Conservation (phyloP, 2,888 invertebrate genomes). For the Oscheius onirici region DNA sequence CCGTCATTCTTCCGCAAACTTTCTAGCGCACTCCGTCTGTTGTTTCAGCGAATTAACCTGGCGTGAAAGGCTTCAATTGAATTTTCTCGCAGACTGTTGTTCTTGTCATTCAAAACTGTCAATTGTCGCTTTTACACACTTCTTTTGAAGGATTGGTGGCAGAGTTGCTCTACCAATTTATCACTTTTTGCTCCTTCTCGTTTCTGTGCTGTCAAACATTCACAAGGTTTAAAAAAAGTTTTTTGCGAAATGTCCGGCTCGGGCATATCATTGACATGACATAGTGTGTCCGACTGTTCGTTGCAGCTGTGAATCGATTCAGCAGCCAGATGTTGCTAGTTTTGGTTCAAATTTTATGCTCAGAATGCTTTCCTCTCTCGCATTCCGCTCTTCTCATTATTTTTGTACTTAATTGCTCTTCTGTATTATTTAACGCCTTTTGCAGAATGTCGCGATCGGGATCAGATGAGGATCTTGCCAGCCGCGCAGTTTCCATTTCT, state of each 20-base stretch:
- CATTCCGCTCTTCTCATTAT: not conserved
- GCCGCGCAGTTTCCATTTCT: slow-evolving; percentile 47
- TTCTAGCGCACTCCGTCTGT: slow-evolving; percentile 1
- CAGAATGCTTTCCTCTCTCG: not conserved
- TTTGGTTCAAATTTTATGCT: slow-evolving; percentile 1
- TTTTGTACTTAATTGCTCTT: not conserved
- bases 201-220: not conserved
- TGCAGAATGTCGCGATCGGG: slow-evolving; percentile 27
- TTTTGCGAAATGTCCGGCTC: not conserved
- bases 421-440: not conserved
- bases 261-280: not conserved
- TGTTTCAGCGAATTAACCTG: slow-evolving; percentile 17
- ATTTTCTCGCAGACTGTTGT: no score
- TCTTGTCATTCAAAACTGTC: not conserved
- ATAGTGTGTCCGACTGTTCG: slow-evolving; percentile 21
- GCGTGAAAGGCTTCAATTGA: no score
- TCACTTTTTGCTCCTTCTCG: no score
- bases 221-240: not conserved
- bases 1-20: not conserved
- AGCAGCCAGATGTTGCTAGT: slow-evolving; percentile 22
- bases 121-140: not conserved
- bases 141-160: not conserved
- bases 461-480: slow-evolving; percentile 18
- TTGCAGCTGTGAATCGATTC: slow-evolving; percentile 27
- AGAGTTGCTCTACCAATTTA: not conserved